Conservation (phyloP, 1,140 invertebrate species). For the Drosophila burlai region DNA sequence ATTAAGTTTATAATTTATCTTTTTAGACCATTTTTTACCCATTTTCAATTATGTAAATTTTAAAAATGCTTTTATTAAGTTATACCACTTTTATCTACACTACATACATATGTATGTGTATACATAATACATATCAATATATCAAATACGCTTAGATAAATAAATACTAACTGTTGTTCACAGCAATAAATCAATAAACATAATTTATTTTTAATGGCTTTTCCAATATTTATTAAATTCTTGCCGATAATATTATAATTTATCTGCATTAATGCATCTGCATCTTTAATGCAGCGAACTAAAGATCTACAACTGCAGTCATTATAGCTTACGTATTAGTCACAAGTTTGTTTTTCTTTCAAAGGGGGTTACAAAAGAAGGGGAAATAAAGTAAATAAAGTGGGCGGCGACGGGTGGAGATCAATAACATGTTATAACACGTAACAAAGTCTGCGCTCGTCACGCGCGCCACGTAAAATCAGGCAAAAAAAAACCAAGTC, state of each 20-base stretch:
- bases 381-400: slow-evolving; percentile 17
- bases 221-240: neutral
- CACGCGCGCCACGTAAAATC: slow-evolving; percentile 45
- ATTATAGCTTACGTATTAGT: slow-evolving; percentile 14
- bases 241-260: neutral
- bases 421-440: slow-evolving; percentile 47
- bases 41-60: no score
- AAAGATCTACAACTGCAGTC: neutral
- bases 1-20: no score
- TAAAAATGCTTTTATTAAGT: no score
- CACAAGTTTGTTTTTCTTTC: slow-evolving; percentile 6
- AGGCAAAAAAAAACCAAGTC: slow-evolving; percentile 5
- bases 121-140: no score
- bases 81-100: no score
- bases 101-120: no score
- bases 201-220: neutral
- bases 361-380: slow-evolving; percentile 3
- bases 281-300: slow-evolving; percentile 1
- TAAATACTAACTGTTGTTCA: no score
- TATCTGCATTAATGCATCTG: neutral
- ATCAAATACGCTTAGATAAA: no score
- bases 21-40: no score
- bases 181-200: neutral
- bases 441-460: slow-evolving; percentile 45
- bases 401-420: slow-evolving; percentile 12